These are phyloP conservation scores for Parochlus steinenii DNA, from an alignment of 2,888 invertebrate genomes.

Conservation along the genomic window DNA sequence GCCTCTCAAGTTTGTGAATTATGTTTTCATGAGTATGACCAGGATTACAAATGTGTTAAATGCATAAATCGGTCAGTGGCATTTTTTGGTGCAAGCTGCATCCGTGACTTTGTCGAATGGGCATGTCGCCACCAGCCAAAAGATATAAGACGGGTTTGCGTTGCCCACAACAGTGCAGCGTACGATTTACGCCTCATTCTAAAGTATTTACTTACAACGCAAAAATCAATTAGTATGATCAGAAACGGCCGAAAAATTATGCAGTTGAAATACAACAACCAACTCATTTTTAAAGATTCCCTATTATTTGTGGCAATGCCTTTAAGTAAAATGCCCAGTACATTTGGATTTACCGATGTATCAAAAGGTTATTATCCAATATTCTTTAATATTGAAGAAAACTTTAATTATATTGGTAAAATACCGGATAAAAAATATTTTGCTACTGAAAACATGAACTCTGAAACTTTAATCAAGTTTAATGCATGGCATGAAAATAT, in stretches of 20 bases:
- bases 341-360: conserved; percentile 15
- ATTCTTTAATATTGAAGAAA: conserved; percentile 17
- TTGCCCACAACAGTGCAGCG: background rate
- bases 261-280: background rate
- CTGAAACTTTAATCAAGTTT: background rate
- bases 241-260: background rate
- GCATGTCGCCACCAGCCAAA: too few species aligned
- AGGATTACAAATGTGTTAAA: background rate
- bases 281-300: conserved; percentile 1
- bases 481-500: background rate
- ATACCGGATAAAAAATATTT: conserved; percentile 16
- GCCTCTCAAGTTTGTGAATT: background rate
- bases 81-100: too few species aligned
- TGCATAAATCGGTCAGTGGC: background rate
- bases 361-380: conserved; percentile 16
- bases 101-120: too few species aligned
- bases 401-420: conserved; percentile 17
- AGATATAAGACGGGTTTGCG: background rate
- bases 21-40: background rate
- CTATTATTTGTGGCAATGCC: conserved; percentile 15
- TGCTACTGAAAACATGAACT: conserved; percentile 14
- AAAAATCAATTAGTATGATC: background rate
- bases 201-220: background rate
- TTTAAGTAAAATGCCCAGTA: conserved; percentile 15
- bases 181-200: background rate